Base-by-base conservation (phyloP, 2,113 vertebrate species). In the Atractosteus spatula region DNA sequence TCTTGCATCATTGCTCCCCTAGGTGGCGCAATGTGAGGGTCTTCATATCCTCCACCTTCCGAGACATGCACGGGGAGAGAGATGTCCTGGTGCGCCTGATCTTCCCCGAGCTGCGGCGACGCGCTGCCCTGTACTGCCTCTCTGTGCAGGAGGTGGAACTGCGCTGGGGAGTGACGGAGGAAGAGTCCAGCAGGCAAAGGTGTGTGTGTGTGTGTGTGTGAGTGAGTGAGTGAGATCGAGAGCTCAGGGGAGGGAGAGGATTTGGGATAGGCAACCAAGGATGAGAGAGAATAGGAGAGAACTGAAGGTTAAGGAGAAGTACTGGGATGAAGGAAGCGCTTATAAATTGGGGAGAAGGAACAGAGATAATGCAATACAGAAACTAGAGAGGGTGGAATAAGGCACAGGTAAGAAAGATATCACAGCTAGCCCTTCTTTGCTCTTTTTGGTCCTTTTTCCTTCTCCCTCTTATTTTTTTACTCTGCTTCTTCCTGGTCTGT, bases 31-130 rank as follows among this genome's bases (percentile, higher is more conserved):
- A 80, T 2, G 74, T 96, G 13, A 90, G 92, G 0, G 84, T 96
- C 3, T 97, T 97, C 47, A 89, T 97, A 77, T 96, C 95, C 8
- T 97, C 95, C 73, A 96, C 95, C 6, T 96, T 97, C 81, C 89
- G 94, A 68, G 95, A 97, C 86, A 96, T 96, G 94, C 92, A 95
- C 0, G 88, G 91, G 0, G 95, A 97, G 80, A 89, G 95, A 0
- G 93, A 97, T 78, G 56, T 95, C 66, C 72, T 97, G 73, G 88
- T 95, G 57, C 89, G 89, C 3, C 83, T 78, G 0, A 88, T 97
- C 65, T 90, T 97, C 78, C 95, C 95, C 0, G 94, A 95, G 69
- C 82, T 97, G 41, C 89, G 94, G 3, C 89, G 92, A 0, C 88
- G 91, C 0, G 92, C 84, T 0, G 91, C 93, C 0, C 74, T 75